phyloP scores from a whole-genome alignment of 2,888 invertebrate genomes.

The Sminthurides aquaticus region DNA sequence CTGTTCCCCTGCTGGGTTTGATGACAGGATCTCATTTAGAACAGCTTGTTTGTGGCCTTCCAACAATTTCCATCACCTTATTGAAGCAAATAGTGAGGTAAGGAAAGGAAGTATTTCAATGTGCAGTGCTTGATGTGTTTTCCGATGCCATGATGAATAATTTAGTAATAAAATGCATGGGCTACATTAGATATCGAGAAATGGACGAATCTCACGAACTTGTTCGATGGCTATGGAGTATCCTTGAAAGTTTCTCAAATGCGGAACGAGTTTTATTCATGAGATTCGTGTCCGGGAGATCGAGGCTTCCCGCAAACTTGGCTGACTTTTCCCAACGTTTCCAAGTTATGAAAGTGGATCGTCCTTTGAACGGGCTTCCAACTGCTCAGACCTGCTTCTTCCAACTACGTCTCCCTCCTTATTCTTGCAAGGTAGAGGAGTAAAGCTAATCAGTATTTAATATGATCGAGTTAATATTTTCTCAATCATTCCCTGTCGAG shows the following conservation, averaged over 20 bases:
- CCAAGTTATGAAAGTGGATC: slow-evolving; percentile 56
- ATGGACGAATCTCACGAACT: slow-evolving; percentile 56
- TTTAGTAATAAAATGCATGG: too few relatives aligned
- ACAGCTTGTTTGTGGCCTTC: slow-evolving; percentile 58
- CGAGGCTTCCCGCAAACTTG: slow-evolving; percentile 57
- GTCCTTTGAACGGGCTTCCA: slow-evolving; percentile 51
- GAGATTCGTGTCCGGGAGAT: slow-evolving; percentile 60
- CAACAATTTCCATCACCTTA: slow-evolving; percentile 55
- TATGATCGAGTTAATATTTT: too few relatives aligned
- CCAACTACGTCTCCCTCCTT: slow-evolving; percentile 57
- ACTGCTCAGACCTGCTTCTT: slow-evolving; percentile 50
- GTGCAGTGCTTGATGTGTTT: too few relatives aligned
- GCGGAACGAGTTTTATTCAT: slow-evolving; percentile 59
- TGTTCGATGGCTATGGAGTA: slow-evolving; percentile 59
- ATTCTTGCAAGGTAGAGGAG: slow-evolving; percentile 51
- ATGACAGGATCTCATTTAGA: slow-evolving; percentile 57
- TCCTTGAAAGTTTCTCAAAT: slow-evolving; percentile 57
- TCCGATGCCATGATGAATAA: too few relatives aligned
- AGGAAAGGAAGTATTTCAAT: slow-evolving; percentile 17
- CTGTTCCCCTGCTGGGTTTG: slow-evolving; percentile 57
- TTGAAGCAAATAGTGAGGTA: slow-evolving; percentile 59
- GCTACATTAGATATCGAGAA: slow-evolving; percentile 54
- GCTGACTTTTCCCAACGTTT: slow-evolving; percentile 60
- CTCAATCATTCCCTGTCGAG: too few relatives aligned
- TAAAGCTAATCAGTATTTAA: too few relatives aligned